phyloP scores from a whole-genome alignment of 1,140 invertebrate genomes.

The Melitaea cinxia region DNA sequence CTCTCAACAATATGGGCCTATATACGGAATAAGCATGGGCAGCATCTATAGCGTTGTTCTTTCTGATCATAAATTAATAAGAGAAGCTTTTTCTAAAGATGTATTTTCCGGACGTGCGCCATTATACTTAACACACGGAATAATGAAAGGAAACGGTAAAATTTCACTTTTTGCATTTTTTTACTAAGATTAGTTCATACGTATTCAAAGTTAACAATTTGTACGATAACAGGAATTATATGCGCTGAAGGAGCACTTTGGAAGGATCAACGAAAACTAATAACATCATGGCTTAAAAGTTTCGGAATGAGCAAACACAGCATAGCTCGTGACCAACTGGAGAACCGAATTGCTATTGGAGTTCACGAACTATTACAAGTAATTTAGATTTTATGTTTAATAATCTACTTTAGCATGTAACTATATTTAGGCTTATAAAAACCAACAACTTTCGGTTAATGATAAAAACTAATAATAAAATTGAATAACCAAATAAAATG shows the following conservation, averaged over 20 bases:
- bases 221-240: slow-evolving; percentile 86
- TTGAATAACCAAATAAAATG: too few species aligned
- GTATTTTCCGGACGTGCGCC: slow-evolving; percentile 88
- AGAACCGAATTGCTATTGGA: slow-evolving; percentile 85
- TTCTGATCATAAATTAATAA: slow-evolving; percentile 86
- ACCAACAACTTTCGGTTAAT: too few species aligned
- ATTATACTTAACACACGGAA: slow-evolving; percentile 91
- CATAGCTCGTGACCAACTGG: slow-evolving; percentile 83
- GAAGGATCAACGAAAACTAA: slow-evolving; percentile 91
- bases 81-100: slow-evolving; percentile 87
- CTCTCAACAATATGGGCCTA: slow-evolving; percentile 85
- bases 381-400: slow-evolving; percentile 32
- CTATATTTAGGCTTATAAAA: too few species aligned
- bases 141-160: slow-evolving; percentile 93
- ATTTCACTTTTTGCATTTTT: background rate
- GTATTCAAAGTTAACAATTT: background rate
- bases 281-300: slow-evolving; percentile 86
- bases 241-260: slow-evolving; percentile 91
- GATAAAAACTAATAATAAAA: too few species aligned
- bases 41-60: slow-evolving; percentile 88
- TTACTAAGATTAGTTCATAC: background rate
- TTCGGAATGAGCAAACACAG: slow-evolving; percentile 89
- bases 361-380: slow-evolving; percentile 85
- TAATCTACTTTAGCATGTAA: too few species aligned
- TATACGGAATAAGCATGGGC: slow-evolving; percentile 88